Percentiles rank a stretch among this genome's conserved stretches.
These are phyloP conservation scores for Theocolax elegans DNA, from an alignment of 1,140 invertebrate genomes.

Conservation along the genomic window DNA sequence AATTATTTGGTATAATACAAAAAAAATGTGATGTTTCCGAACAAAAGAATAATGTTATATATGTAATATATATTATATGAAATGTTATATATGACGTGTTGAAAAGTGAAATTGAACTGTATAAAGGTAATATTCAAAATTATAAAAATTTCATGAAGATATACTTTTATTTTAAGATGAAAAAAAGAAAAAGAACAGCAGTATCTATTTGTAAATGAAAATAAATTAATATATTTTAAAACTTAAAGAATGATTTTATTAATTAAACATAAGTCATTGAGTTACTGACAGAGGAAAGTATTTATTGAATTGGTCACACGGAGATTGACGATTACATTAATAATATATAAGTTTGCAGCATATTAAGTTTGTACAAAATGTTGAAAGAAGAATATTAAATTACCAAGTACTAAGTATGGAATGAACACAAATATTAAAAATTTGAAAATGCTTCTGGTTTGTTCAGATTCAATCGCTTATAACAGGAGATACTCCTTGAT, in stretches of 20 bases:
- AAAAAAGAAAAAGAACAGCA: neutral
- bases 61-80: conserved; percentile 15
- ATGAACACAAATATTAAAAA: conserved; percentile 54
- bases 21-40: neutral
- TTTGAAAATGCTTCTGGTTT: conserved; percentile 50
- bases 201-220: no score
- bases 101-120: neutral
- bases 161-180: neutral
- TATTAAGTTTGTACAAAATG: conserved; percentile 52
- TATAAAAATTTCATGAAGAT: neutral
- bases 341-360: neutral
- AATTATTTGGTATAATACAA: neutral
- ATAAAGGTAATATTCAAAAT: neutral
- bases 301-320: conserved; percentile 48
- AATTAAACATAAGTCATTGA: no score
- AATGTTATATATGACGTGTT: neutral
- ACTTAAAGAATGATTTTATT: no score
- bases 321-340: conserved; percentile 26
- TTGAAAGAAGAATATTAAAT: conserved; percentile 40
- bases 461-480: conserved; percentile 57
- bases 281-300: conserved; percentile 45
- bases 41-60: conserved; percentile 1
- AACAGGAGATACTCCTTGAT: conserved; percentile 16
- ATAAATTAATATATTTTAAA: no score
- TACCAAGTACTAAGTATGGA: conserved; percentile 52